Evolutionary conservation across 1,140 invertebrate species (phyloP), one percentile per base, ranked within the genome.

Genomic region (Ylistrum balloti): DNA sequence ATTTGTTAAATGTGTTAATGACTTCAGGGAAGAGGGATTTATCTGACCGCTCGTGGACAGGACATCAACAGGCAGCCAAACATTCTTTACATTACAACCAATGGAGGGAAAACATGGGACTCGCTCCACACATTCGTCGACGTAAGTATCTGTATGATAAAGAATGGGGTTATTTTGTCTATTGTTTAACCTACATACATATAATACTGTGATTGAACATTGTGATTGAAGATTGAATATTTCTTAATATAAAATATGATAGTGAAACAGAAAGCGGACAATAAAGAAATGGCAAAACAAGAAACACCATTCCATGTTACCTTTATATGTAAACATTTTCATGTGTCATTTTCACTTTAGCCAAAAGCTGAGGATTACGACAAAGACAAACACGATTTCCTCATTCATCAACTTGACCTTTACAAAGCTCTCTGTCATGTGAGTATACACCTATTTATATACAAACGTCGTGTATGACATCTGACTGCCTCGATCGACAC

Each of bases 71-170:
- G 93, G 89, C 94, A 95, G 86, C 94, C 94, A 74, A 95, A 96
- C 87, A 95, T 96, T 41, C 92, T 96, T 7, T 96, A 96, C 89
- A 94, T 96, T 35, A 95, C 95, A 2, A 95, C 95, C 15, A 94
- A 96, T 56, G 92, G 92, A 48, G 95, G 94, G 7, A 88, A 88
- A 38, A 92, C 90, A 13, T 96, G 96, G 96, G 90, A 91, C 32
- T 95, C 95, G 15, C 94, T 96, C 2, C 95, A 96, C 89, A 95
- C 96, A 74, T 96, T 96, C 91, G 94, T 96, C n/a, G 94, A 96
- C 85, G 96, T 96, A 88, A 91, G 95, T 93, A 33, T 34, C 20
- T n/a, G n/a, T n/a, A n/a, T n/a, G n/a, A n/a, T n/a, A n/a, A n/a
- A n/a, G n/a, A n/a, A n/a, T n/a, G n/a, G n/a, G n/a, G n/a, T n/a